These are phyloP conservation scores for Pholis gunnellus DNA, from an alignment of 2,113 vertebrate species.

Conservation along the genomic window DNA sequence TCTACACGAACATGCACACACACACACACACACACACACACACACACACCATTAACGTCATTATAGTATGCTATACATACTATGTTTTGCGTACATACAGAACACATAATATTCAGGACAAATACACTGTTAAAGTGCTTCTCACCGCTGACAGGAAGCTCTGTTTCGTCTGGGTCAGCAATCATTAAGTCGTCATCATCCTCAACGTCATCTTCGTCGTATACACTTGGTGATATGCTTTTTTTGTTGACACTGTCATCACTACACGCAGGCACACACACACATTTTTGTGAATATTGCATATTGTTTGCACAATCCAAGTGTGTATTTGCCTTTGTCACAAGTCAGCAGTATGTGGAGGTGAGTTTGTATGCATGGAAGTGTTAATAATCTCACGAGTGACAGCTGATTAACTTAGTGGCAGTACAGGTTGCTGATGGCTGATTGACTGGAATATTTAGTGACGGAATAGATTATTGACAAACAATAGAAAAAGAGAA, in stretches of 20 bases:
- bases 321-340: neutral
- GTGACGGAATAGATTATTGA: neutral
- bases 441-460: neutral
- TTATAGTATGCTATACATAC: neutral
- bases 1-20: constrained; percentile 59
- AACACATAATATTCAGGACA: neutral
- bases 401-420: neutral
- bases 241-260: constrained; percentile 32
- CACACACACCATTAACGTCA: neutral
- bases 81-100: neutral
- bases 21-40: constrained; percentile 14
- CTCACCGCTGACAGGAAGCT: constrained; percentile 74
- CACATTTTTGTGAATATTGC: neutral
- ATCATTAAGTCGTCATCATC: constrained; percentile 13
- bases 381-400: neutral
- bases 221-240: constrained; percentile 2
- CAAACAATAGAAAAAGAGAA: too few species aligned
- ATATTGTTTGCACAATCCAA: neutral
- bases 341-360: neutral
- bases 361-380: neutral
- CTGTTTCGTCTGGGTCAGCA: neutral
- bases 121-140: neutral
- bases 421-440: neutral
- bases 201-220: constrained; percentile 40
- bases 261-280: constrained; percentile 43